A percentile compares a stretch with the other conserved stretches of the same genome.
These are phyloP conservation scores for Macrobrachium nipponense DNA, from an alignment of 1,140 invertebrate genomes.

Conservation along the genomic window DNA sequence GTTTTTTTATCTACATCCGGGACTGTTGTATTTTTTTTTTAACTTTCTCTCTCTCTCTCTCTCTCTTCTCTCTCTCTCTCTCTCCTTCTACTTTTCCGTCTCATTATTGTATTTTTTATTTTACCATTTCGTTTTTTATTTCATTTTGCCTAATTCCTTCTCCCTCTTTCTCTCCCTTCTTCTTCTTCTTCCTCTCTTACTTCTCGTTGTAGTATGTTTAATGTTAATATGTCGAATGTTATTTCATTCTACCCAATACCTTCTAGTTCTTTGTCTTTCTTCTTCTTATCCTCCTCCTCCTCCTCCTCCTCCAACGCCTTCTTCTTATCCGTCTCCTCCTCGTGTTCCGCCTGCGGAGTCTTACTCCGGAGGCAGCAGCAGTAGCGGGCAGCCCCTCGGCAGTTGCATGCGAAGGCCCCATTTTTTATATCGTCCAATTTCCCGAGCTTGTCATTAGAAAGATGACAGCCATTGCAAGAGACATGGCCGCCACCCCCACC, in stretches of 20 bases:
- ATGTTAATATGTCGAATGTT: too few species aligned
- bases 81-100: neutral
- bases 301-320: neutral
- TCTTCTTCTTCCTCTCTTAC: too few species aligned
- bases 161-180: too few species aligned
- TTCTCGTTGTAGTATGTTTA: too few species aligned
- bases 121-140: too few species aligned
- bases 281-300: neutral
- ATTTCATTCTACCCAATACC: neutral
- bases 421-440: slow-evolving; percentile 58
- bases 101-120: too few species aligned
- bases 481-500: slow-evolving; percentile 24
- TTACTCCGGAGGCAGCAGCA: neutral
- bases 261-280: neutral
- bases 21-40: neutral
- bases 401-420: slow-evolving; percentile 43
- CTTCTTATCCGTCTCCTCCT: neutral
- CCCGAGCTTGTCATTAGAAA: slow-evolving; percentile 56
- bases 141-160: too few species aligned
- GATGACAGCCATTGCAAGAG: slow-evolving; percentile 58
- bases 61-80: neutral
- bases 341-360: neutral
- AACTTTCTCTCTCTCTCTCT: neutral
- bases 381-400: too few species aligned
- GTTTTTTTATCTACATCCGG: neutral